These are phyloP conservation scores for Heliconius eleuchia DNA, from an alignment of 1,140 invertebrate species.

Conservation along the genomic window DNA sequence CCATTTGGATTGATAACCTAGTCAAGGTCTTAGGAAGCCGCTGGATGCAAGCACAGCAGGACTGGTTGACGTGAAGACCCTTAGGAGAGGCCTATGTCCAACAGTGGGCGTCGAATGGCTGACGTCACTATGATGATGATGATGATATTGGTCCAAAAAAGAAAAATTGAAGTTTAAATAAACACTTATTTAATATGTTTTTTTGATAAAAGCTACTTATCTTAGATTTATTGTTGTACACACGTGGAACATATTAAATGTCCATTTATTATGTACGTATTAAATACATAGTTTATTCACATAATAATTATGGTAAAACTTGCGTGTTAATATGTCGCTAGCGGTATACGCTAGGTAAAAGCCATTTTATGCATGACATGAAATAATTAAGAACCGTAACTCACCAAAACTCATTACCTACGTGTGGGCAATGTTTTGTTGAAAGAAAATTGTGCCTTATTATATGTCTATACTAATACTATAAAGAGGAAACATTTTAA, in stretches of 20 bases:
- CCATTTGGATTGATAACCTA: too few species aligned
- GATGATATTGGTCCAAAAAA: not conserved
- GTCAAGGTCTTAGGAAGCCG: too few species aligned
- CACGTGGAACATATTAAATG: constrained; percentile 1
- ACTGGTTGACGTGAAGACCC: too few species aligned
- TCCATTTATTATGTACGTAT: not conserved
- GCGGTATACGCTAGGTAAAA: constrained; percentile 12
- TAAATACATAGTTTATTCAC: constrained; percentile 5
- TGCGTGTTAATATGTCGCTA: constrained; percentile 23
- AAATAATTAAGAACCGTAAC: constrained; percentile 29
- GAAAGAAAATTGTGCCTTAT: constrained; percentile 10
- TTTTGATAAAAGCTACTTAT: not conserved
- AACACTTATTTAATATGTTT: not conserved
- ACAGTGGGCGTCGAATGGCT: too few species aligned
- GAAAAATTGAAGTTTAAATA: too few species aligned
- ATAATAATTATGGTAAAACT: constrained; percentile 20
- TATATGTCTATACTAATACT: not conserved
- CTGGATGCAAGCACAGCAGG: too few species aligned
- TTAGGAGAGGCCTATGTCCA: too few species aligned
- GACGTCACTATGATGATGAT: too few species aligned
- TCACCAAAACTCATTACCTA: constrained; percentile 16
- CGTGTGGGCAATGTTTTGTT: constrained; percentile 13
- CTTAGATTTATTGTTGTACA: not conserved
- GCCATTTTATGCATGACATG: constrained; percentile 26
- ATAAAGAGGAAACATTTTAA: too few species aligned